Evolutionary conservation across 2,113 vertebrate genomes (phyloP), one percentile per base, ranked within the genome.

Genomic region (Leptobrachium ailaonicum): DNA sequence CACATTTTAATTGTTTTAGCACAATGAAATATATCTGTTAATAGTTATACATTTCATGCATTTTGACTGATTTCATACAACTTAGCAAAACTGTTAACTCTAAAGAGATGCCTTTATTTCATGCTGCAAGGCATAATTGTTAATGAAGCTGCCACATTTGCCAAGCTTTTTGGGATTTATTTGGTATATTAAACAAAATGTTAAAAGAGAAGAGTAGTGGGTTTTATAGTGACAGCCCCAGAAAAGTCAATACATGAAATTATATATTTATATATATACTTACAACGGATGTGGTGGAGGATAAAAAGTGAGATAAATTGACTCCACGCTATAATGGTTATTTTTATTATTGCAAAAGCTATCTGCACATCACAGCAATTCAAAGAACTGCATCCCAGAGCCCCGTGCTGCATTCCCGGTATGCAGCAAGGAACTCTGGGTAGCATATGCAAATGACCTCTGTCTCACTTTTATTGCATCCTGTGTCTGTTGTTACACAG

Each of bases 61-160:
- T 75, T 69, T 41, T 63, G 20, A 81, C 20, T 74, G 53, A 69
- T 75, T 69, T 68, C 41, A 41, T 80, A 60, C 20, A 45, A 66
- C 63, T 68, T 41, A 58, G 6, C 32, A 11, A 81, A 81, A 69
- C 60, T 74, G 78, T 58, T 75, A 69, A 69, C 79, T 75, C 50
- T 75, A 62, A 81, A 69, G 50, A 43, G 71, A 81, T 68, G 89
- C 90, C 82, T 73, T 90, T 83, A 83, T 82, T 86, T 73, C 71
- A 71, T 71, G 68, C 85, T 86, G 60, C 53, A 84, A 84, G 83
- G 80, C 62, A 0, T 73, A 86, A 81, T 56, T 86, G 73, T 86
- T 90, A 90, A 90, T 89, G 88, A 89, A 78, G 84, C 87, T 85
- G 76, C 82, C 83, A 82, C 67, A 83, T 84, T 83, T 88, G 71